Evolutionary conservation across 30 jellyfish, hydroid and myxozoan species (phyloP), one percentile per base, ranked within the genome.

Genomic region (Turritopsis rubra): DNA sequence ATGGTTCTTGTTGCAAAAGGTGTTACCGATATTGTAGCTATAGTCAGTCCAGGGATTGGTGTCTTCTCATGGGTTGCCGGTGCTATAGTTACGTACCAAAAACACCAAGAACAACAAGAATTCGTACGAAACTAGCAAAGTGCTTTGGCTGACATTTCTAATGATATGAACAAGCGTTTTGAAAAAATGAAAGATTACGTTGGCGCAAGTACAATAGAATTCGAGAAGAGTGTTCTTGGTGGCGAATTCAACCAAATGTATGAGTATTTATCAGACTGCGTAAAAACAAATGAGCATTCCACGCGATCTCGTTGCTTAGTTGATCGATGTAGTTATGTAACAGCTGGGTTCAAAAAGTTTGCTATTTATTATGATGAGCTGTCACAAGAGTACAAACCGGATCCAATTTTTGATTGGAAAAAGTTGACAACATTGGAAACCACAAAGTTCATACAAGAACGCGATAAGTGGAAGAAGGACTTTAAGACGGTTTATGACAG

Each of bases 41-140:
- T 66, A 4, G 76, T 66, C 29, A 66, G 76, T 25, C 76, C 76
- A 22, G 76, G 76, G 29, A 26, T 66, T 66, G 76, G 76, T 17
- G 8, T 66, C 28, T 25, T 66, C 8, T 66, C 76, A 26, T 66
- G 76, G 76, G 30, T 66, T 3, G 28, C 30, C 76, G 76, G 76
- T 66, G 76, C 17, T 21, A n/a, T n/a, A n/a, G 28, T 25, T n/a
- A 66, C 76, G 17, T 66, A 66, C 17, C 28, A 66, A 26, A 17
- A 66, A n/a, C 29, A n/a, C 5, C 7, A 66, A 17, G 76, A 22
- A 22, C 28, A 66, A 26, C 7, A 66, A 17, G 30, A 66, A 66
- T 66, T 66, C 17, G 76, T 3, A n/a, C 16, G 17, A 66, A n/a
- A 22, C 29, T n/a, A 3, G 8, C 76, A 66, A 66, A 9, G 16